Conservation (phyloP, 2,113 vertebrate species). For the Copsychus sechellarum region DNA sequence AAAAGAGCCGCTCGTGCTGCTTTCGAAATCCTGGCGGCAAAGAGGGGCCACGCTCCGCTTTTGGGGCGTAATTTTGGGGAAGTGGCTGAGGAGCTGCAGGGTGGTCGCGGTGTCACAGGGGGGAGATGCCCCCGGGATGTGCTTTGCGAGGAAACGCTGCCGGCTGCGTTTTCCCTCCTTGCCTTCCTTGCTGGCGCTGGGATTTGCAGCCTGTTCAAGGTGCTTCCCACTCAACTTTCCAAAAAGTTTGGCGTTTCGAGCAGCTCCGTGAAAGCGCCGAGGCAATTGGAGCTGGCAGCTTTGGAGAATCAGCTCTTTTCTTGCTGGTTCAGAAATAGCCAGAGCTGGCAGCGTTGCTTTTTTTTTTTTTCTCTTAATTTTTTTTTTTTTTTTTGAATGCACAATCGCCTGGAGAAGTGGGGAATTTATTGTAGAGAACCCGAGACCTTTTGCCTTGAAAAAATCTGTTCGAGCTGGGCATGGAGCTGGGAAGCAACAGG, state of each 20-base stretch:
- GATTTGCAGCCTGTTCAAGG: neutral
- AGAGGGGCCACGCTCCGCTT: neutral
- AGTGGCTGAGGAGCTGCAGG: neutral
- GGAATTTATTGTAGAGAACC: neutral
- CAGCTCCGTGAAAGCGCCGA: neutral
- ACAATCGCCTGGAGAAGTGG: fast-evolving
- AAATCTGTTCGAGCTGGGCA: neutral
- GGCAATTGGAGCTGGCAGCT: neutral
- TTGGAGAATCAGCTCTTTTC: neutral
- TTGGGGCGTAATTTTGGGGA: neutral
- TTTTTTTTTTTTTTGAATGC: neutral
- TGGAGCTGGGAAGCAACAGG: neutral
- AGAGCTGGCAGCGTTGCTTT: neutral
- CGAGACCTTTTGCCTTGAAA: conserved; percentile 13
- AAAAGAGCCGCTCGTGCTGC: fast-evolving
- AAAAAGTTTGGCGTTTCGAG: neutral
- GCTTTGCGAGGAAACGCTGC: neutral
- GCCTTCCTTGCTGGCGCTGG: neutral
- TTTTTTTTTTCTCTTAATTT: neutral
- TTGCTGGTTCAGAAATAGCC: neutral
- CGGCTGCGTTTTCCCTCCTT: neutral
- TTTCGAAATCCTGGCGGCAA: fast-evolving
- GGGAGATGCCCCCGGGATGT: neutral
- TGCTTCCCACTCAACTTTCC: conserved; percentile 45
- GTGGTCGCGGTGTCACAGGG: neutral